Percentiles rank a stretch among this genome's conserved stretches.
These are phyloP conservation scores for Cephus rjabovi DNA, from an alignment of 2,888 invertebrate genomes.

Conservation along the genomic window DNA sequence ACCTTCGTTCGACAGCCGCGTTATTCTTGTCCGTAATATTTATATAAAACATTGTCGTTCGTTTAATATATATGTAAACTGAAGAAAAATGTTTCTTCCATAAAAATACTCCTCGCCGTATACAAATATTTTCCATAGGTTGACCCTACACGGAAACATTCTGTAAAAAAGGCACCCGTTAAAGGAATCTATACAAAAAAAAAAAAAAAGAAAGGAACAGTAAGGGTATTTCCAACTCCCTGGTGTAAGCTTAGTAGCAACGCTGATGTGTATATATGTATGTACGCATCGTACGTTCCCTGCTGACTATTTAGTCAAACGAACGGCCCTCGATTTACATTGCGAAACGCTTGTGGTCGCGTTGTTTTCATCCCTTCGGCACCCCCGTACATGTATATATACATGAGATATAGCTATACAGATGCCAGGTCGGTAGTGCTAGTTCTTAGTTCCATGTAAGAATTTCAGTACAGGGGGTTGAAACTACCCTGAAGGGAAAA, in stretches of 20 bases:
- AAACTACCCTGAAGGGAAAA: not conserved
- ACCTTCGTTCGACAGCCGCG: not conserved
- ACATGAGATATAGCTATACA: not conserved
- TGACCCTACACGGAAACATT: not conserved
- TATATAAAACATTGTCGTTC: not conserved
- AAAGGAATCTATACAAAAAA: no score
- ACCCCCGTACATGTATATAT: not conserved
- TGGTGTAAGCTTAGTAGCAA: not conserved
- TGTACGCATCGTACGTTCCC: conserved; percentile 23
- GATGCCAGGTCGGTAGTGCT: not conserved
- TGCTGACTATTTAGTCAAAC: conserved; percentile 58
- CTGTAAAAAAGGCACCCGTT: not conserved
- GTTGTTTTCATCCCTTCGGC: not conserved
- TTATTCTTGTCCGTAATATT: not conserved
- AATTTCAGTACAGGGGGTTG: not conserved
- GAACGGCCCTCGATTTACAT: conserved; percentile 60
- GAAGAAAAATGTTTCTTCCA: not conserved
- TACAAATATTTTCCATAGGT: not conserved
- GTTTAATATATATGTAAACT: not conserved
- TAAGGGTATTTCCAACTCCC: not conserved
- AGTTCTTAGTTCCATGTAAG: not conserved
- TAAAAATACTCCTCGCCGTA: not conserved
- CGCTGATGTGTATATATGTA: not conserved
- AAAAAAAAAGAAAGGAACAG: not conserved
- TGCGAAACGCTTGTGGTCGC: conserved; percentile 43